Evolutionary conservation across 1,140 invertebrate species (phyloP).

Genomic region (Mercenaria mercenaria): DNA sequence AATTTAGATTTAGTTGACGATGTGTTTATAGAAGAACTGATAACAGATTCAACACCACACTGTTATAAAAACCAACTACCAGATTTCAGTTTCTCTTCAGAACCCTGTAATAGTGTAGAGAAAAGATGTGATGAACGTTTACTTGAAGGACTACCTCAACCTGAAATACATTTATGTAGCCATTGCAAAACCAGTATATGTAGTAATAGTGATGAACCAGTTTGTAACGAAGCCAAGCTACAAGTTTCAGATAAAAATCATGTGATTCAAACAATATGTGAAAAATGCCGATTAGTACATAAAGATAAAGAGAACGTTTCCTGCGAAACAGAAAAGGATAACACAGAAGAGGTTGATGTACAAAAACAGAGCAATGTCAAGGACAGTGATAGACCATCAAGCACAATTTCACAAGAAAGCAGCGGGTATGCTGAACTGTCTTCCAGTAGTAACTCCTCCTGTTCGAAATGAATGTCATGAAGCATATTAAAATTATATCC

Average conservation of each 20-base stretch:
- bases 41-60: not conserved
- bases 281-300: not conserved
- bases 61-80: not conserved
- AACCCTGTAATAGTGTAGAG: not conserved
- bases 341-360: not conserved
- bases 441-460: not conserved
- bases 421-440: constrained; percentile 41
- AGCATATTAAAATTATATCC: no score
- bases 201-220: not conserved
- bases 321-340: not conserved
- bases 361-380: no score
- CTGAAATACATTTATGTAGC: not conserved
- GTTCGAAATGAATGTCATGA: no score
- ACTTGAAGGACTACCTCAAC: not conserved
- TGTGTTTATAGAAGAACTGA: not conserved
- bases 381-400: not conserved
- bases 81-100: no score
- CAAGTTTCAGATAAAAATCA: not conserved
- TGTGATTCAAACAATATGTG: not conserved
- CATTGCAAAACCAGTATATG: not conserved
- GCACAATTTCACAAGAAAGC: not conserved
- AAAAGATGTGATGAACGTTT: no score
- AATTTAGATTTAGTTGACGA: constrained; percentile 4
- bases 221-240: not conserved
- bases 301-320: not conserved